These are phyloP conservation scores for Caenorhabditis tropicalis DNA, from an alignment of 1,140 invertebrate species.

Conservation along the genomic window DNA sequence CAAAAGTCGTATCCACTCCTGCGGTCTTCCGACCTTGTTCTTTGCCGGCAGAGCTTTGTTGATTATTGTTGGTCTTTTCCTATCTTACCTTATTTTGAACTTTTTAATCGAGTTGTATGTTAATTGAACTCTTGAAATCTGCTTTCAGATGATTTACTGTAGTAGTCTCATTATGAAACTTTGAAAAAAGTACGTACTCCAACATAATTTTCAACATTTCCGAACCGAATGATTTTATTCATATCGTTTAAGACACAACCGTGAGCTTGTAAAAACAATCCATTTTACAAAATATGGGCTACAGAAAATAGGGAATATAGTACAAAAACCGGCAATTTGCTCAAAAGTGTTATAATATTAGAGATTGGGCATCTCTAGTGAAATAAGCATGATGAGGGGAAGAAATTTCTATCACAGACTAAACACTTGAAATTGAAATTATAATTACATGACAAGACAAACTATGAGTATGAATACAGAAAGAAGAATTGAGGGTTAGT, in stretches of 20 bases:
- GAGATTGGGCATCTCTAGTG: not conserved
- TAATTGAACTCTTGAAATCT: too few relatives aligned
- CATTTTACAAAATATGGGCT: not conserved
- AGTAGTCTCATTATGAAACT: too few relatives aligned
- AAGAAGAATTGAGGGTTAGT: not conserved
- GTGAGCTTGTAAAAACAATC: not conserved
- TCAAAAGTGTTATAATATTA: not conserved
- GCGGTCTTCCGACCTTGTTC: too few relatives aligned
- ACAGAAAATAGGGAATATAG: not conserved
- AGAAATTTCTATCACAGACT: not conserved
- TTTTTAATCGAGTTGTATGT: too few relatives aligned
- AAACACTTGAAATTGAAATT: not conserved
- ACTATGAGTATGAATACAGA: not conserved
- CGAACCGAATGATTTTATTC: too few relatives aligned
- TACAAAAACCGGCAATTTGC: not conserved
- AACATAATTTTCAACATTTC: too few relatives aligned
- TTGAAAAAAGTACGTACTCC: too few relatives aligned
- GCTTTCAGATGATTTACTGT: too few relatives aligned
- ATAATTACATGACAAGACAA: not conserved
- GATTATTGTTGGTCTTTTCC: too few relatives aligned
- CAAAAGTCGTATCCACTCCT: too few relatives aligned
- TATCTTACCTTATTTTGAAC: too few relatives aligned
- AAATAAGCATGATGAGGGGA: not conserved
- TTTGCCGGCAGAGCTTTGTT: too few relatives aligned
- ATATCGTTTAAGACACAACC: not conserved